Evolutionary conservation across 2,888 invertebrate genomes (phyloP), one percentile per base, ranked within the genome.

Genomic region (Drosophila anceps): DNA sequence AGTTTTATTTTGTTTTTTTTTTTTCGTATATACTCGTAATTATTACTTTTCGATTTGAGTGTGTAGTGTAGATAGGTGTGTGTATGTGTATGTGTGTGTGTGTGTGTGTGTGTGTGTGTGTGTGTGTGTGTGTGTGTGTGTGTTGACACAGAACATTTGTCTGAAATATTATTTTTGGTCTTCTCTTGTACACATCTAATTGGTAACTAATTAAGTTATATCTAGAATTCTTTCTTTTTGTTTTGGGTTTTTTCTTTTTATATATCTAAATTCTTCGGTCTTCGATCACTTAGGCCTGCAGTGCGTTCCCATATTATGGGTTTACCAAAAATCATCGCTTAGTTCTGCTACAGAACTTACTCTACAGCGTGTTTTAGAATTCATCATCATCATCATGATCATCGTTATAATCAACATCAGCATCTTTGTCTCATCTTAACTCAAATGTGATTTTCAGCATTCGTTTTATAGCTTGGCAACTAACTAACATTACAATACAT

Each of bases 221-320:
- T 70, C 74, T 77, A 77, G 39, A 64, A 27, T 54, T 53, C n/a
- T 12, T 35, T 53, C 12, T 1, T 37, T 53, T n/a, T n/a, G 9
- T 27, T 18, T 27, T 53, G 10, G 10, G 27, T 60, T 43, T 61
- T 61, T 66, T 62, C 59, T 68, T 76, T 64, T 77, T 67, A 35
- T 68, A 84, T 57, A 73, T 37, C 84, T 84, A 89, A 81, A 86
- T 79, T 84, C 79, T 43, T 81, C 63, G 62, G 73, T 80, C 68
- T 60, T 68, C 78, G 63, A 80, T 80, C 76, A 83, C 77, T 73
- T 82, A 73, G 74, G 82, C 73, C 79, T 69, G 76, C 75, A 79
- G 71, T 88, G 83, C 85, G 68, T 70, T 72, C 82, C 84, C 89
- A 89, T 85, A 89, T 89, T 85, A 85, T 85, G 89, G 84, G 77